phyloP scores from a whole-genome alignment of 2,888 invertebrate genomes.

The Petrolisthes manimaculis region DNA sequence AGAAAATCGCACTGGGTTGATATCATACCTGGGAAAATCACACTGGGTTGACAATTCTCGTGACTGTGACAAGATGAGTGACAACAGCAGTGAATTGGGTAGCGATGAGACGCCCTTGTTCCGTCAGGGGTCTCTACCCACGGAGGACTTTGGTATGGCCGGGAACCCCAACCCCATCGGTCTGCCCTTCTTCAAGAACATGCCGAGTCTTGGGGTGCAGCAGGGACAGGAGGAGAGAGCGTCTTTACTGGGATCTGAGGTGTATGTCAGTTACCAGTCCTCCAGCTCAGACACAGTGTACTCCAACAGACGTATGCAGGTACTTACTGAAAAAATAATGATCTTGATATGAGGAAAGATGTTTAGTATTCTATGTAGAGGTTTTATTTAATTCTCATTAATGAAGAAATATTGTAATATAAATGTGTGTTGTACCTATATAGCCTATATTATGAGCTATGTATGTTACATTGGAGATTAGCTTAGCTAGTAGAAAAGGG shows the following conservation, averaged over 20 bases:
- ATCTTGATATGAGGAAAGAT: no score
- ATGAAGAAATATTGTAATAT: not conserved
- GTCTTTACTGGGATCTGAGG: constrained; percentile 56
- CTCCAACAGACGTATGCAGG: not conserved
- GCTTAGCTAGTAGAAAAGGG: no score
- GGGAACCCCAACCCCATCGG: constrained; percentile 61
- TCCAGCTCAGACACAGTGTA: constrained; percentile 43
- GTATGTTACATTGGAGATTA: no score
- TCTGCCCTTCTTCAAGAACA: constrained; percentile 60
- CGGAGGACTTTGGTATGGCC: constrained; percentile 50
- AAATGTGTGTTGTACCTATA: not conserved
- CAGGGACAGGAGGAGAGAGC: constrained; percentile 47
- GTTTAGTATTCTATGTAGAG: not conserved
- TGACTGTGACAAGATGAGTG: constrained; percentile 38
- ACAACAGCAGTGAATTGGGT: constrained; percentile 31
- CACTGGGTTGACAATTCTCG: not conserved
- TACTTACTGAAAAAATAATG: no score
- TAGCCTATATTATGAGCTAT: not conserved
- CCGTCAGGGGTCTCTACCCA: constrained; percentile 38
- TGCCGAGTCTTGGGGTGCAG: constrained; percentile 39
- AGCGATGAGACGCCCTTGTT: not conserved
- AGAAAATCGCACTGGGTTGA: no score
- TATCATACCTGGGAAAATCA: no score
- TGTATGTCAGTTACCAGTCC: constrained; percentile 31
- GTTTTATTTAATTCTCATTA: not conserved